Base-by-base conservation (phyloP, 2,113 vertebrate genomes). In the Macquaria australasica region DNA sequence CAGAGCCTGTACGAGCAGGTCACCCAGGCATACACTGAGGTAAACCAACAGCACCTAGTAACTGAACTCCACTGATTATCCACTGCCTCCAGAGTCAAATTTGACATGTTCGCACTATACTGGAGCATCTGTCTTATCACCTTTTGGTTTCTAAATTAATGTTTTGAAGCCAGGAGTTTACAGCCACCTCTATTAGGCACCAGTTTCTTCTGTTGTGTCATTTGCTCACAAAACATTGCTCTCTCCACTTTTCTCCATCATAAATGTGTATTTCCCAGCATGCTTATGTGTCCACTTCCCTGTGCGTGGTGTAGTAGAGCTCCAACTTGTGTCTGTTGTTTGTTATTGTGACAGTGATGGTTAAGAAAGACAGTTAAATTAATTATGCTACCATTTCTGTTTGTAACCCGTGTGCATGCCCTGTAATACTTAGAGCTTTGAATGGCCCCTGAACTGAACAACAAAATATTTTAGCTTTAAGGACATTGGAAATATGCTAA, bases 1-100 rank as follows among this genome's bases (percentile, higher is more conserved):
- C 98, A 99, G 94, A 96, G 97, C 34, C 95, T 99, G 63, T 99
- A 99, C 0, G 98, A 99, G 91, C 98, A 99, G 94, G 98, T 99
- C 83, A 98, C 98, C 6, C 98, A 99, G 93, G 98, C 98, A 6
- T 99, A 99, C 94, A 97, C 97, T 0, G 98, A 99, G 98, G 98
- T 99, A 93, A 90, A 92, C 69, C 48, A 8, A 2, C 56, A 45
- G 20, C 63, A 50, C 39, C 43, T 2, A 43, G 43, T 11, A 43
- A 43, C 43, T 43, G 43, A 43, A 43, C 2, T 43, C 43, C 10
- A 9, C 43, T 43, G 43, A 11, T 43, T 10, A 11, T 3, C 10
- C 43, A 9, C 43, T 43, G 43, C 43, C 39, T 3, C 34, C 34
- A 34, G 34, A 37, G 10, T 11, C 21, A 0, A 20, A 64, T 23